A percentile compares a stretch with the other conserved stretches of the same genome.
phyloP scores from a whole-genome alignment of 1,140 invertebrate genomes.

The Eupristina koningsbergeri region DNA sequence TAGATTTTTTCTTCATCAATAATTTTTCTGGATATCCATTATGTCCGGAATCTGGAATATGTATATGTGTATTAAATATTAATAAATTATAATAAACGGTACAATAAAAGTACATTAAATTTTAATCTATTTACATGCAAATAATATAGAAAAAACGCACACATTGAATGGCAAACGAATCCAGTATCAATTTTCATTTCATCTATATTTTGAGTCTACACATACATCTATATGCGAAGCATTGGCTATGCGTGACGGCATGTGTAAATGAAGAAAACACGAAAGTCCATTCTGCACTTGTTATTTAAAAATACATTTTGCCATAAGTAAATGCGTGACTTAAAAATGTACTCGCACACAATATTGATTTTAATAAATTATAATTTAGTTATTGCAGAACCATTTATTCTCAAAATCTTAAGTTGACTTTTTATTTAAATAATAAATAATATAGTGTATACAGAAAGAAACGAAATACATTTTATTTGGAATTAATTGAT shows the following conservation, averaged over 20 bases:
- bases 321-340: background rate
- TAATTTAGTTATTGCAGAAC: background rate
- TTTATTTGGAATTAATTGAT: too few species aligned
- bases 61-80: background rate
- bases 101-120: background rate
- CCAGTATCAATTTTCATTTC: slow-evolving; percentile 5
- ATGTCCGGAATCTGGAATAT: background rate
- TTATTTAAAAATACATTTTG: background rate
- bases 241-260: slow-evolving; percentile 1
- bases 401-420: background rate
- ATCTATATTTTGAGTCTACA: background rate
- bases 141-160: background rate
- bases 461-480: too few species aligned
- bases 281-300: background rate
- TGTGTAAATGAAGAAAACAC: slow-evolving; percentile 7
- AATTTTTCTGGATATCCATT: too few species aligned
- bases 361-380: slow-evolving; percentile 18
- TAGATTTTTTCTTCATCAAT: background rate
- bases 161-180: background rate
- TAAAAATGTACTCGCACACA: background rate
- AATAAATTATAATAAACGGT: background rate
- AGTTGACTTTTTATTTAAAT: background rate
- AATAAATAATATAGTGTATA: too few species aligned
- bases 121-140: background rate
- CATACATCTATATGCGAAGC: background rate